phyloP scores from a whole-genome alignment of 2,888 invertebrate species.

The Arge pagana region DNA sequence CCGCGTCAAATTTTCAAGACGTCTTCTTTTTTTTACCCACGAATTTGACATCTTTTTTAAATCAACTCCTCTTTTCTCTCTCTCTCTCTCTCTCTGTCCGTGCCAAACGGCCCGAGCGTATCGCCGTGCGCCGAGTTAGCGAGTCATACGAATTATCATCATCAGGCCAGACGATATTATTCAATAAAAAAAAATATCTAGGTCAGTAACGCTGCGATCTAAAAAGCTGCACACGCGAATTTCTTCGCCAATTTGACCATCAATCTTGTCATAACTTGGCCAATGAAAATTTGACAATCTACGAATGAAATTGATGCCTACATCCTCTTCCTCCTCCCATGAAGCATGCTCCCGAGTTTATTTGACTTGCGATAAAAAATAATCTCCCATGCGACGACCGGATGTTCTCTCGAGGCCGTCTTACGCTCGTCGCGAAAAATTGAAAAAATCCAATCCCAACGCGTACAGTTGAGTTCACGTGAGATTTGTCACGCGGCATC shows the following conservation, averaged over 20 bases:
- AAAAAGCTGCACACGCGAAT: slow-evolving; percentile 10
- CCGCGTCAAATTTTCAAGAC: background rate
- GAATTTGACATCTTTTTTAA: background rate
- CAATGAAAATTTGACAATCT: slow-evolving; percentile 4
- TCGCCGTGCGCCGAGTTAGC: background rate
- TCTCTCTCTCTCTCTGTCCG: background rate
- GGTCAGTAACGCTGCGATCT: slow-evolving; percentile 30
- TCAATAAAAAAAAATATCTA: slow-evolving; percentile 36
- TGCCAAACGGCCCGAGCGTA: slow-evolving; percentile 1
- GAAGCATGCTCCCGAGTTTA: no score
- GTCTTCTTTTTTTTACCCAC: background rate
- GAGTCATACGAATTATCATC: background rate
- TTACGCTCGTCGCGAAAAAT: no score
- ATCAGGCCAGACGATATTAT: slow-evolving; percentile 24
- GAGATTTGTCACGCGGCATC: no score
- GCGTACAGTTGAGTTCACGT: no score
- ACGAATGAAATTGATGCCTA: background rate
- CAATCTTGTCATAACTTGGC: slow-evolving; percentile 14
- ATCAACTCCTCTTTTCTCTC: background rate
- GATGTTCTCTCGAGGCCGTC: no score
- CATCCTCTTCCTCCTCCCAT: no score
- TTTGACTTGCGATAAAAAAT: no score
- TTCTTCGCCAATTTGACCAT: slow-evolving; percentile 16
- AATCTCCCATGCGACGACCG: no score
- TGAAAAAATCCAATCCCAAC: no score